Evolutionary conservation across 2,888 invertebrate species (phyloP).

Genomic region (Maniola hyperantus): DNA sequence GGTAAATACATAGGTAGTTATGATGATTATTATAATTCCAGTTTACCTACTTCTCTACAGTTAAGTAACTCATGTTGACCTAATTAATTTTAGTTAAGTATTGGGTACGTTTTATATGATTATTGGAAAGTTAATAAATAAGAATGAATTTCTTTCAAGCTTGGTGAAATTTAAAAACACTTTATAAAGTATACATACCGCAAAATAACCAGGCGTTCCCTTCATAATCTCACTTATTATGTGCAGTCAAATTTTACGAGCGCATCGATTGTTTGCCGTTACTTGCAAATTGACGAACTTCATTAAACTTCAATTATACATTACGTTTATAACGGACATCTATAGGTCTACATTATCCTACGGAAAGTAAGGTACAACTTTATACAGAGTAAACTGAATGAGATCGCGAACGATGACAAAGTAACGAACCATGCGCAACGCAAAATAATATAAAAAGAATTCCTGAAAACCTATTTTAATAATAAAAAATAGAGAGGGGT

Average conservation of each 20-base stretch:
- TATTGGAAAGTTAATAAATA: neutral
- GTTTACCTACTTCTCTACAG: too few species aligned
- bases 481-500: too few species aligned
- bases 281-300: constrained; percentile 70
- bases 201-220: constrained; percentile 60
- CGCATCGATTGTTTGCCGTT: constrained; percentile 72
- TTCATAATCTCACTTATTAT: constrained; percentile 77
- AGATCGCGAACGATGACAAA: neutral
- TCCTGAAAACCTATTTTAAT: too few species aligned
- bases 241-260: constrained; percentile 80
- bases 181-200: constrained; percentile 42
- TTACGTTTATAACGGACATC: neutral
- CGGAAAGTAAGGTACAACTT: neutral
- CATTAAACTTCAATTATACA: constrained; percentile 48
- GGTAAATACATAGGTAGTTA: too few species aligned
- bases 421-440: neutral
- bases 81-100: too few species aligned
- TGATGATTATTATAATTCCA: too few species aligned
- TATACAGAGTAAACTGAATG: neutral
- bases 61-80: too few species aligned
- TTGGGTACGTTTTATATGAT: too few species aligned
- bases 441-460: neutral
- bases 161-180: constrained; percentile 7
- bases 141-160: neutral
- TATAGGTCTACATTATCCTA: neutral